These are phyloP conservation scores for Ennomos quercinarius DNA, from an alignment of 2,888 invertebrate genomes.

Conservation along the genomic window DNA sequence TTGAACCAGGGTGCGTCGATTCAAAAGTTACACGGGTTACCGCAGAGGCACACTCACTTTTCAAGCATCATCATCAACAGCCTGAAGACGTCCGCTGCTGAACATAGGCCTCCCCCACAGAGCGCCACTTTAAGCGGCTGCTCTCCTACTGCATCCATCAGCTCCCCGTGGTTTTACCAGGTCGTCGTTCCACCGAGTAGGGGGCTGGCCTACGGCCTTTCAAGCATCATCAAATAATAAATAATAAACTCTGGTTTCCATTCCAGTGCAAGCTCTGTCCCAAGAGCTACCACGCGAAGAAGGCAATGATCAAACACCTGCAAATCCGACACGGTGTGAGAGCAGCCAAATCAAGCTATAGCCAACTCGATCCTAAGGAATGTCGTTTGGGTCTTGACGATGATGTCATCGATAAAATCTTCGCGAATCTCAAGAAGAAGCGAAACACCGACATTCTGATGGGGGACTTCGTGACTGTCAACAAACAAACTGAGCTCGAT, in stretches of 20 bases:
- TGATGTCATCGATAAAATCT: conserved; percentile 67
- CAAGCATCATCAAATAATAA: too few relatives aligned
- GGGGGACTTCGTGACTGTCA: conserved; percentile 32
- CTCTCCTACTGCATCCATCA: too few relatives aligned
- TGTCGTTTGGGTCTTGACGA: conserved; percentile 72
- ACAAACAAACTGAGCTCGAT: not conserved
- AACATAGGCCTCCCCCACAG: too few relatives aligned
- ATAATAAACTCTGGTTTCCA: conserved; percentile 7
- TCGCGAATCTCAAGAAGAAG: conserved; percentile 69
- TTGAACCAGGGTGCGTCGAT: too few relatives aligned
- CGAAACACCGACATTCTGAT: conserved; percentile 51
- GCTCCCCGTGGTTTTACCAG: too few relatives aligned
- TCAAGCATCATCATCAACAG: too few relatives aligned
- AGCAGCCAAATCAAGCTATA: conserved; percentile 57
- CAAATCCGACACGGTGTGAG: conserved; percentile 71
- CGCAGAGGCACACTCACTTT: too few relatives aligned
- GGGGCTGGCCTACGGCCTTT: too few relatives aligned
- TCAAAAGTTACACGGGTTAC: too few relatives aligned
- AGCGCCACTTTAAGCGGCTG: too few relatives aligned
- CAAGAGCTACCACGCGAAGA: conserved; percentile 76
- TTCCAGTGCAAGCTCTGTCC: conserved; percentile 82
- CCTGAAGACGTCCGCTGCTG: too few relatives aligned
- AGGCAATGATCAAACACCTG: conserved; percentile 78
- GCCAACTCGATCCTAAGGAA: conserved; percentile 69
- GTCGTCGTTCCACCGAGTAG: too few relatives aligned